Conservation (phyloP, 2,888 invertebrate genomes). For the Pristionchus arcanus region DNA sequence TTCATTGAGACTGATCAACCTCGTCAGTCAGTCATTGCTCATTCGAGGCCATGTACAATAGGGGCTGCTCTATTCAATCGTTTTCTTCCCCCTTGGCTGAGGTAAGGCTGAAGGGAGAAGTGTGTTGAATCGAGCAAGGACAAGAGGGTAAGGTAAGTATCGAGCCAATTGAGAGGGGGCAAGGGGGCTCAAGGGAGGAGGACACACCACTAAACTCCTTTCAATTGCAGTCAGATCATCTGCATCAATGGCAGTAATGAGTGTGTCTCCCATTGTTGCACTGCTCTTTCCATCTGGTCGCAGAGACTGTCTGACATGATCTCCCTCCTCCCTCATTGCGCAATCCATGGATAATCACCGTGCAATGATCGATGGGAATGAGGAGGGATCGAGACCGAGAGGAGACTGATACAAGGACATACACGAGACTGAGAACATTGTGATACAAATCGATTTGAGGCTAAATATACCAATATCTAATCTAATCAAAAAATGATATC, state of each 20-base stretch:
- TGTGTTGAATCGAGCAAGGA: slow-evolving; percentile 46
- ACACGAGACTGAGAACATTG: not conserved
- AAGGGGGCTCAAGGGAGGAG: not conserved
- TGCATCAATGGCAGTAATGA: slow-evolving; percentile 10
- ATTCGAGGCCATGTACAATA: slow-evolving; percentile 26
- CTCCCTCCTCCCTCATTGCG: not conserved
- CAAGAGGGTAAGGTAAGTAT: slow-evolving; percentile 43
- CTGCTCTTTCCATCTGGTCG: slow-evolving; percentile 1
- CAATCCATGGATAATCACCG: slow-evolving; percentile 46
- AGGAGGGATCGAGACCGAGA: not conserved
- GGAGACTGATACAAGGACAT: slow-evolving; percentile 14
- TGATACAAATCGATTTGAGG: too few relatives aligned
- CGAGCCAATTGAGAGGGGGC: slow-evolving; percentile 29
- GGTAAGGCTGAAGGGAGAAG: slow-evolving; percentile 15
- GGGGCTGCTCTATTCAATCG: slow-evolving; percentile 49
- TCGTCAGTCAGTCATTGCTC: not conserved
- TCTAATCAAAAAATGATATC: not conserved
- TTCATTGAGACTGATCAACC: slow-evolving; percentile 23
- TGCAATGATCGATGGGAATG: slow-evolving; percentile 25
- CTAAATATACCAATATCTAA: too few relatives aligned
- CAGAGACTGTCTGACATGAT: slow-evolving; percentile 26
- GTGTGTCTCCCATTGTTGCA: not conserved
- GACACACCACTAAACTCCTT: not conserved
- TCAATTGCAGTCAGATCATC: not conserved
- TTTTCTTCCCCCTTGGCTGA: slow-evolving; percentile 35